phyloP scores from a whole-genome alignment of 2,888 invertebrate genomes.

The Bombyx huttoni region DNA sequence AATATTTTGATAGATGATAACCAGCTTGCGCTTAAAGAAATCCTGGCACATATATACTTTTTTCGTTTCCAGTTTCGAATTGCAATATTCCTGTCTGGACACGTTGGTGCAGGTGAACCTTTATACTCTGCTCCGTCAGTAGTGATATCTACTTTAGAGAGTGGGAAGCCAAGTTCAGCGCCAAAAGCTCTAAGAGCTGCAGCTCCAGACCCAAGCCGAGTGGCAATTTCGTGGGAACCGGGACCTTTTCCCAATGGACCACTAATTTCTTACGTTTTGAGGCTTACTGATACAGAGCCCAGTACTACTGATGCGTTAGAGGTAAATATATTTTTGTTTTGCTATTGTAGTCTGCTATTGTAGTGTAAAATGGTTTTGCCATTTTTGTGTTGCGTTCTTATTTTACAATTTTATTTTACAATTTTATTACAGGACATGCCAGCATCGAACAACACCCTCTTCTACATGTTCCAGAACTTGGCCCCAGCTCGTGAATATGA shows the following conservation, averaged over 20 bases:
- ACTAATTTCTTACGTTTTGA: constrained; percentile 86
- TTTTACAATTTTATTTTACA: too few relatives aligned
- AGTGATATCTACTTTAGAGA: constrained; percentile 81
- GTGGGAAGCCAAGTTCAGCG: constrained; percentile 82
- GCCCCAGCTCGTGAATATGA: constrained; percentile 80
- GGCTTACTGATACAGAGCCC: constrained; percentile 73
- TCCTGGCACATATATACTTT: neutral
- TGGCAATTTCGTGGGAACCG: constrained; percentile 91
- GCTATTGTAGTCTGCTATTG: neutral
- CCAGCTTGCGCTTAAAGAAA: too few relatives aligned
- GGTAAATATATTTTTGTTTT: constrained; percentile 41
- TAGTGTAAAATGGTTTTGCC: too few relatives aligned
- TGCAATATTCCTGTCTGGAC: constrained; percentile 81
- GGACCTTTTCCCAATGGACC: constrained; percentile 91
- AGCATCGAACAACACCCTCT: constrained; percentile 76
- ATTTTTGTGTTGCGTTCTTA: too few relatives aligned
- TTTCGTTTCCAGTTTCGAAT: constrained; percentile 81
- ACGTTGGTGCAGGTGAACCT: constrained; percentile 77
- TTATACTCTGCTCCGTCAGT: constrained; percentile 83
- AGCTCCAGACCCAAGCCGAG: constrained; percentile 84
- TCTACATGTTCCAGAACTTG: constrained; percentile 85
- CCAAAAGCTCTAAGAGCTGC: constrained; percentile 82
- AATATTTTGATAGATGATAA: too few relatives aligned
- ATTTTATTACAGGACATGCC: constrained; percentile 77
- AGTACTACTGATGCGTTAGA: constrained; percentile 76